phyloP scores from a whole-genome alignment of 1,140 invertebrate species.

The Meloidogyne floridensis region DNA sequence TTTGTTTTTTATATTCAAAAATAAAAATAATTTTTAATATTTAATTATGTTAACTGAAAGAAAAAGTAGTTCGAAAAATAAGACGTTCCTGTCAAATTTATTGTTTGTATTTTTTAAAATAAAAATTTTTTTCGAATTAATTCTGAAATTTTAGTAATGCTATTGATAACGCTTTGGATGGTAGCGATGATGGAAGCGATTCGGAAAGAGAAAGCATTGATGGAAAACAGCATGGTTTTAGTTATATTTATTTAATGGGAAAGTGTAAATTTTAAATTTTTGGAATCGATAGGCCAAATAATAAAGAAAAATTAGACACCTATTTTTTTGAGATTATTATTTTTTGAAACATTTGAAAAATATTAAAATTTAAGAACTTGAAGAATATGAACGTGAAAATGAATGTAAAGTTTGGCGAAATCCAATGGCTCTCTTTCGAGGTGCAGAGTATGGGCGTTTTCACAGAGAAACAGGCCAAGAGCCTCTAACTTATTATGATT shows the following conservation, averaged over 20 bases:
- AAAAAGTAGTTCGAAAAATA: slow-evolving; percentile 10
- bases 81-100: slow-evolving; percentile 32
- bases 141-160: slow-evolving; percentile 55
- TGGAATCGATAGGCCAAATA: no score
- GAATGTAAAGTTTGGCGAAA: slow-evolving; percentile 98
- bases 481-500: slow-evolving; percentile 95
- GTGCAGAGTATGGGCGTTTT: slow-evolving; percentile 91
- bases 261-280: no score
- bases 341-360: no score
- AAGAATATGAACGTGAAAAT: slow-evolving; percentile 48
- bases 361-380: slow-evolving; percentile 29
- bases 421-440: slow-evolving; percentile 89
- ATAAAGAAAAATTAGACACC: no score
- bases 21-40: slow-evolving; percentile 16
- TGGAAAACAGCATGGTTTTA: slow-evolving; percentile 46
- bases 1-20: not conserved
- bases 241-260: slow-evolving; percentile 15
- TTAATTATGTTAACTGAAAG: slow-evolving; percentile 7
- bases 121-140: no score
- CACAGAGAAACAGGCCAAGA: slow-evolving; percentile 84
- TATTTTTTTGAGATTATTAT: no score
- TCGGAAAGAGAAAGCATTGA: slow-evolving; percentile 56
- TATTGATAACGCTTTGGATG: slow-evolving; percentile 57
- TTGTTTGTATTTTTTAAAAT: slow-evolving; percentile 13
- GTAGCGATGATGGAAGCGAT: slow-evolving; percentile 59